Evolutionary conservation across 2,888 invertebrate genomes (phyloP).

Genomic region (Thelaira solivaga): DNA sequence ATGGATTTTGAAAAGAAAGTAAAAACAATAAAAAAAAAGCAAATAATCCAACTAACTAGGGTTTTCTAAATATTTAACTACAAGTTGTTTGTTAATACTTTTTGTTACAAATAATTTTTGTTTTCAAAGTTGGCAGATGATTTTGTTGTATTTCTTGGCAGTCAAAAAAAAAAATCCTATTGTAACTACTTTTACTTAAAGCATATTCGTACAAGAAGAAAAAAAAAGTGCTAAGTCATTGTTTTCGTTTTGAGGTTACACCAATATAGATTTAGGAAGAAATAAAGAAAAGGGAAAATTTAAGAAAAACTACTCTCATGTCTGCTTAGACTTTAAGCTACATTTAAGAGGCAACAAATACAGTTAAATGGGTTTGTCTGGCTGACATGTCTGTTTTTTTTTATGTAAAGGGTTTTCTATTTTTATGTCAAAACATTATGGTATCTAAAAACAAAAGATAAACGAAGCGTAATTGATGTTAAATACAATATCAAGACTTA

Average conservation of each 20-base stretch:
- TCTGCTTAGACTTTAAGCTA: constrained; percentile 9
- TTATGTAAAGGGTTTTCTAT: constrained; percentile 9
- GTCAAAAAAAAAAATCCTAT: not conserved
- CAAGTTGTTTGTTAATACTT: not conserved
- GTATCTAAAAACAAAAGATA: constrained; percentile 2
- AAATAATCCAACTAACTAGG: not conserved
- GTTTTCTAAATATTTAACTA: not conserved
- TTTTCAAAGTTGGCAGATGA: not conserved
- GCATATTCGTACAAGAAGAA: too few relatives aligned
- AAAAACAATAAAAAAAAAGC: constrained; percentile 29
- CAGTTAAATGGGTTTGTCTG: not conserved
- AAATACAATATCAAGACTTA: not conserved
- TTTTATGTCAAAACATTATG: constrained; percentile 22
- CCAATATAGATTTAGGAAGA: not conserved
- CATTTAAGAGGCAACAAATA: not conserved
- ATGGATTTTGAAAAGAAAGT: constrained; percentile 41
- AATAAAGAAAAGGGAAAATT: constrained; percentile 25
- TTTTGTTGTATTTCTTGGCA: not conserved
- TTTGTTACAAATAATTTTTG: not conserved
- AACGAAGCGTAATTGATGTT: constrained; percentile 37
- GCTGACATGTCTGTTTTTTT: too few relatives aligned
- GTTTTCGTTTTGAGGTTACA: constrained; percentile 20
- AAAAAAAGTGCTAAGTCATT: constrained; percentile 49
- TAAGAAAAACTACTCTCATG: not conserved
- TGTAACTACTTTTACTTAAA: constrained; percentile 31